Conservation (phyloP, 2,888 invertebrate genomes). For the Morpho helenor region DNA sequence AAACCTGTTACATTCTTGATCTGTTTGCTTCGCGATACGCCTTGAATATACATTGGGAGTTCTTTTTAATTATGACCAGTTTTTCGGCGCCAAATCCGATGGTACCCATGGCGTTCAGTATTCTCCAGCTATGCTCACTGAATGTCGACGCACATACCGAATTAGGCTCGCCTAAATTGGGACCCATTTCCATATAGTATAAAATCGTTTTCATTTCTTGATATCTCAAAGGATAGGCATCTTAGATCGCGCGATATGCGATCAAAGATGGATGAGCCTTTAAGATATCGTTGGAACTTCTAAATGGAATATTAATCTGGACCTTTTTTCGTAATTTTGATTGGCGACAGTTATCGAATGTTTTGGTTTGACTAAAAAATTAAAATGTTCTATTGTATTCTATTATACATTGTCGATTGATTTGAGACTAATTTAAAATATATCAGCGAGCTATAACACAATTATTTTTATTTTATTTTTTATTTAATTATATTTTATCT, state of each 20-base stretch:
- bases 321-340: too few relatives aligned
- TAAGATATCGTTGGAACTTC: too few relatives aligned
- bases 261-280: too few relatives aligned
- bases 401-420: too few relatives aligned
- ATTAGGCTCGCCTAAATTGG: slow-evolving; percentile 16
- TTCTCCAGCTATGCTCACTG: slow-evolving; percentile 13
- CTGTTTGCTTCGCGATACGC: slow-evolving; percentile 25
- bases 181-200: slow-evolving; percentile 6
- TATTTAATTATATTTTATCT: too few relatives aligned
- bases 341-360: too few relatives aligned
- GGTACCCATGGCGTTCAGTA: slow-evolving; percentile 16
- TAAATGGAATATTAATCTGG: too few relatives aligned
- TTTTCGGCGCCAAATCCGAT: slow-evolving; percentile 23
- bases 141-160: slow-evolving; percentile 15
- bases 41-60: slow-evolving; percentile 46
- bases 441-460: too few relatives aligned
- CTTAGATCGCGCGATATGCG: not conserved
- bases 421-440: too few relatives aligned
- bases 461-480: too few relatives aligned
- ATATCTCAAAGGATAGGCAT: not conserved
- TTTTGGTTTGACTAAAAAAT: too few relatives aligned
- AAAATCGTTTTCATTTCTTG: slow-evolving; percentile 1
- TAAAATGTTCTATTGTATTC: too few relatives aligned
- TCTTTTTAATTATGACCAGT: slow-evolving; percentile 48
- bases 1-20: slow-evolving; percentile 48